Evolutionary conservation across 1,140 invertebrate species (phyloP).

Genomic region (Papilio machaon): DNA sequence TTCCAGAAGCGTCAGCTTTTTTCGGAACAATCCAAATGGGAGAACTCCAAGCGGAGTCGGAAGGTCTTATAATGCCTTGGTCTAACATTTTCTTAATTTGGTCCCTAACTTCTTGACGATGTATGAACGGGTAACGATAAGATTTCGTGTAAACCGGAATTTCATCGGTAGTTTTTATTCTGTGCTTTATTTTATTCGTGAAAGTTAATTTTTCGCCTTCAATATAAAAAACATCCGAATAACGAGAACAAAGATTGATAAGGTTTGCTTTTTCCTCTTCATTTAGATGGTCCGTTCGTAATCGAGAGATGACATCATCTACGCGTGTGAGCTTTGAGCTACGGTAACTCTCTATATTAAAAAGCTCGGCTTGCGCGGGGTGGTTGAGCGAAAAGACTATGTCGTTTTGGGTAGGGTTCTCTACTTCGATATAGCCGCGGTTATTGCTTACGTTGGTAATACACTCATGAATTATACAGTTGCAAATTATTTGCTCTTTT

Average conservation of each 20-base stretch:
- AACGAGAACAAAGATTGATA: conserved; percentile 40
- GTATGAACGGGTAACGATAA: conserved; percentile 43
- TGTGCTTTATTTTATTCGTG: conserved; percentile 54
- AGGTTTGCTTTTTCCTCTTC: conserved; percentile 46
- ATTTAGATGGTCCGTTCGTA: background rate
- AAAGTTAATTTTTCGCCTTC: conserved; percentile 50
- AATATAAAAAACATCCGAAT: conserved; percentile 50
- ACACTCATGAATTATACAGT: too few species aligned
- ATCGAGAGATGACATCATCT: too few species aligned
- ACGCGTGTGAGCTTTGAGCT: too few species aligned
- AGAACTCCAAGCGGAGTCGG: conserved; percentile 54
- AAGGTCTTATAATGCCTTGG: conserved; percentile 59
- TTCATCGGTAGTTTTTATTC: conserved; percentile 53
- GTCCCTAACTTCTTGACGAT: conserved; percentile 33
- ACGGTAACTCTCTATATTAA: too few species aligned
- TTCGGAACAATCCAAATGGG: conserved; percentile 48
- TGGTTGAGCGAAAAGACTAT: too few species aligned
- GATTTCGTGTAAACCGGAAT: conserved; percentile 44
- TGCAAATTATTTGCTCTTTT: too few species aligned
- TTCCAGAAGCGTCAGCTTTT: conserved; percentile 47
- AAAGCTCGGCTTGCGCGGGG: too few species aligned
- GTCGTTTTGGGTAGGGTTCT: too few species aligned
- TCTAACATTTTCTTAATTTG: conserved; percentile 52
- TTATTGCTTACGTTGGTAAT: too few species aligned
- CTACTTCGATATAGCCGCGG: too few species aligned